Evolutionary conservation across 1,140 invertebrate species (phyloP), one percentile per base, ranked within the genome.

Genomic region (Apis laboriosa): DNA sequence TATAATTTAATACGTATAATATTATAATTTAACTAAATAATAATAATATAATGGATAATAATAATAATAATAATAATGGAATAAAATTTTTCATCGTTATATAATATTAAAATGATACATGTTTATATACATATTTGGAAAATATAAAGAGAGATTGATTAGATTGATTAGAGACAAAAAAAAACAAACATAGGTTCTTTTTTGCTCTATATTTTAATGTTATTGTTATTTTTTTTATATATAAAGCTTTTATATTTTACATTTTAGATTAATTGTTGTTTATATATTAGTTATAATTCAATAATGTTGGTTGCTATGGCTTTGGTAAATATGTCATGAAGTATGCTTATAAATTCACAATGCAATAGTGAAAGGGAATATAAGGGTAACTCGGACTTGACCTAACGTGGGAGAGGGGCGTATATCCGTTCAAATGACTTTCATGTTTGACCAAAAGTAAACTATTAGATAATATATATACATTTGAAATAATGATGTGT

Each of bases 321-420:
- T 55, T 63, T 61, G 19, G 43, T 63, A 75, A 61, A 58, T 61
- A 17, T 75, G 58, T 34, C 73, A 28, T 19, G 43, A 61, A 75
- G 73, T n/a, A 75, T 75, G 73, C 73, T 60, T 75, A 75, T 75
- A 75, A 75, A 75, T 75, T 75, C 58, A 75, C 73, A 51, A 58
- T 58, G 73, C 73, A 75, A 75, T 61, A 75, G 73, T 75, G 73
- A 75, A 75, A 75, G 73, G 73, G 58, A 75, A 61, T 19, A 75
- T 75, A 61, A 75, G 43, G 73, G 58, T 61, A 75, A 75, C 58
- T 75, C 58, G 58, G 73, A 75, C 43, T 61, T 61, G 56, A 75
- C 58, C 56, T 74, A 74, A 61, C 43, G 58, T 49, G 9, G 43
- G 43, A 61, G 73, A 24, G 34, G 72, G 56, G 58, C 24, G 11